These are phyloP conservation scores for Bungarus multicinctus DNA, from an alignment of 2,113 vertebrate genomes.

Conservation along the genomic window DNA sequence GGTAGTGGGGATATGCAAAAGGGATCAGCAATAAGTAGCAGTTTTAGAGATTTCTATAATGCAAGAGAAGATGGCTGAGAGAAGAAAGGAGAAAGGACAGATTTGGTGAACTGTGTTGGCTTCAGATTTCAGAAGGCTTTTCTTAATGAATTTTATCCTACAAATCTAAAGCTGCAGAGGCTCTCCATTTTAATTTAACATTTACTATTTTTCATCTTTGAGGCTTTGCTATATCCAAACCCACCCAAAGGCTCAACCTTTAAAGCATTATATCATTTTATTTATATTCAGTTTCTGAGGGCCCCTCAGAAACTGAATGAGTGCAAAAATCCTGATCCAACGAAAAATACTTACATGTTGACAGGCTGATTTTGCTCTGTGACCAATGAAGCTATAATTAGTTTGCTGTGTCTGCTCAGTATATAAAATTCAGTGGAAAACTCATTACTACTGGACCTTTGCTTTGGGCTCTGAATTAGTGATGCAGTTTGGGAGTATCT, in stretches of 20 bases:
- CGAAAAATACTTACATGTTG: neutral
- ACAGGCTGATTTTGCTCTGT: too few relatives aligned
- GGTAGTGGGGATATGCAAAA: neutral
- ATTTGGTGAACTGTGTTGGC: neutral
- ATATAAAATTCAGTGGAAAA: neutral
- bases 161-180: slow-evolving; percentile 33
- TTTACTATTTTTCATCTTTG: neutral
- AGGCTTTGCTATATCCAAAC: neutral
- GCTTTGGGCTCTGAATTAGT: neutral
- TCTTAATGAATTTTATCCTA: slow-evolving; percentile 27
- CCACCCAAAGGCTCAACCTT: neutral
- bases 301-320: neutral
- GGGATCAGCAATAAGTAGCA: neutral
- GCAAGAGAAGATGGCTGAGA: neutral
- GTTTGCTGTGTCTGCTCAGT: neutral
- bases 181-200: neutral
- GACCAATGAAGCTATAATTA: neutral
- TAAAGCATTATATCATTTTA: neutral
- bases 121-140: slow-evolving; percentile 30
- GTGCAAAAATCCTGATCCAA: neutral
- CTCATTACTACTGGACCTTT: neutral
- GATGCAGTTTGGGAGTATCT: neutral
- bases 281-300: neutral
- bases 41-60: slow-evolving; percentile 22
- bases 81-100: neutral